Evolutionary conservation across 1,140 invertebrate species (phyloP), one percentile per base, ranked within the genome.

Genomic region (Ladona fulva): DNA sequence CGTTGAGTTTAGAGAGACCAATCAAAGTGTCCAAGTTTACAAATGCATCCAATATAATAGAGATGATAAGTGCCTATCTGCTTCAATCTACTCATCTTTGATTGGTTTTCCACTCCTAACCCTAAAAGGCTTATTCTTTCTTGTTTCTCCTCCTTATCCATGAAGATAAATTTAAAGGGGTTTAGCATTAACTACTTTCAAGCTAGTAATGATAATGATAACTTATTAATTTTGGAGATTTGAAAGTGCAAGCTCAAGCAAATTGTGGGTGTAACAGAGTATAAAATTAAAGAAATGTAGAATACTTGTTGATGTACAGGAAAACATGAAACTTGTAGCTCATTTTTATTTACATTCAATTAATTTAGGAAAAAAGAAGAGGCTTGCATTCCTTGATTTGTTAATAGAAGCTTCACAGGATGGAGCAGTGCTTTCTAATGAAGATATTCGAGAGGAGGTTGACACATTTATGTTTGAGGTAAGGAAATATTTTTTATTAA

Each of bases 381-480:
- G 88, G 52, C 81, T 88, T 66, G 90, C 91, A 12, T 88, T 93
- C 79, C 82, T 95, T 25, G 93, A 95, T 82, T 87, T 91, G 76
- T 86, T 95, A 81, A 85, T 95, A 3, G 88, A 91, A 82, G 87
- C 89, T 76, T 86, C 87, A 6, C 85, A 88, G 76, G 86, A 84
- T 24, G 87, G 87, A 81, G 83, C 86, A 6, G 82, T 85, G 24
- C 89, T 94, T 79, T 89, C 87, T 3, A 88, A 93, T 79, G 86
- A 89, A 24, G 92, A 93, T 80, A 91, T 94, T 77, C 83, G 90
- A 1, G 88, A 92, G 80, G 90, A 92, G 83, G 88, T 90, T 22
- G 90, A 91, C 78, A 93, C 92, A 0, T 93, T 93, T 78, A 92
- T 93, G 90, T 85, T 93, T 79, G 92, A 92, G 80, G 92, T 91